These are phyloP conservation scores for Nomada ruficornis DNA, from an alignment of 2,888 invertebrate genomes.

Conservation along the genomic window DNA sequence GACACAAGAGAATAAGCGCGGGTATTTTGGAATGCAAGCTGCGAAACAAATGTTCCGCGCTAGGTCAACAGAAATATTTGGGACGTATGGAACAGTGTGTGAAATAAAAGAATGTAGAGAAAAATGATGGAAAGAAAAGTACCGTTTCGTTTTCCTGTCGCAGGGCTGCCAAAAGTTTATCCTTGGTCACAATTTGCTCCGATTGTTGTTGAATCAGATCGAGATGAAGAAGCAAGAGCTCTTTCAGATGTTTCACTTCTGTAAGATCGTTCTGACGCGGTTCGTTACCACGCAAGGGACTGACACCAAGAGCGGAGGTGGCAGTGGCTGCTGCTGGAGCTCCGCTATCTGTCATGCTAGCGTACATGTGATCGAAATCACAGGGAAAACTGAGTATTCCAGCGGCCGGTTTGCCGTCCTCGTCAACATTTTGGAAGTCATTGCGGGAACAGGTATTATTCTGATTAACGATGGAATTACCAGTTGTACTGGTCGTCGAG, in stretches of 20 bases:
- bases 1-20: slow-evolving; percentile 61
- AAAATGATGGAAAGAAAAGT: slow-evolving; percentile 58
- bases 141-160: slow-evolving; percentile 93
- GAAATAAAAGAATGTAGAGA: not conserved
- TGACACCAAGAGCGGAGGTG: slow-evolving; percentile 80
- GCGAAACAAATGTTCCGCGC: not conserved
- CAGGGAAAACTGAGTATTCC: slow-evolving; percentile 87
- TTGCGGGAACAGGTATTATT: slow-evolving; percentile 57
- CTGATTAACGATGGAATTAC: slow-evolving; percentile 45
- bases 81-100: not conserved
- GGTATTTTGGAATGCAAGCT: slow-evolving; percentile 36
- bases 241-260: slow-evolving; percentile 90
- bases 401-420: slow-evolving; percentile 73
- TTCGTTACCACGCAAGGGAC: slow-evolving; percentile 81
- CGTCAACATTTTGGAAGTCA: slow-evolving; percentile 59
- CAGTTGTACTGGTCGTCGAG: slow-evolving; percentile 63
- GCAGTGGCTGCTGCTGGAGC: slow-evolving; percentile 76
- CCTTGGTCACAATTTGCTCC: slow-evolving; percentile 92
- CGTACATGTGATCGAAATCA: slow-evolving; percentile 90
- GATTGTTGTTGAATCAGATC: slow-evolving; percentile 96
- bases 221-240: slow-evolving; percentile 92
- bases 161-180: slow-evolving; percentile 90
- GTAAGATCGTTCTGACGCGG: slow-evolving; percentile 80
- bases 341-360: slow-evolving; percentile 85
- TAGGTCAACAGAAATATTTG: not conserved